phyloP scores from a whole-genome alignment of 1,140 invertebrate genomes.

The Drosophila mauritiana region DNA sequence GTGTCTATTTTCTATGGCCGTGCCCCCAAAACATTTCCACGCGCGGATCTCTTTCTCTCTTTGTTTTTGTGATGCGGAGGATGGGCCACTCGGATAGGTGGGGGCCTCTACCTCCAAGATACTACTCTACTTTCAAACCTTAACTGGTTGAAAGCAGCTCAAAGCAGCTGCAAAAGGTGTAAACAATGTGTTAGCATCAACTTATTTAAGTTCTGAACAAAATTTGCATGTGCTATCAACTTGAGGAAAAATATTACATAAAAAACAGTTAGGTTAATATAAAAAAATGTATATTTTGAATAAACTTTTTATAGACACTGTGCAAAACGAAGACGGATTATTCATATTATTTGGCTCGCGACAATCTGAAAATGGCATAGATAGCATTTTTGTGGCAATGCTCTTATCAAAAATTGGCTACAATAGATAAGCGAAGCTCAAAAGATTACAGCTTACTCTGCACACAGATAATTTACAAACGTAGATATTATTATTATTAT shows the following conservation, averaged over 20 bases:
- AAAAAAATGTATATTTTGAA: not conserved
- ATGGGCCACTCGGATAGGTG: slow-evolving; percentile 11
- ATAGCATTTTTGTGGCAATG: slow-evolving; percentile 10
- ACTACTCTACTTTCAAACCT: not conserved
- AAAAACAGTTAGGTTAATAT: not conserved
- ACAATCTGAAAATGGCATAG: not conserved
- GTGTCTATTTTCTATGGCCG: slow-evolving; percentile 40
- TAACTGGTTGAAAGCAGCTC: slow-evolving; percentile 2
- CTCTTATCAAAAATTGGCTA: slow-evolving; percentile 10
- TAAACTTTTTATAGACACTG: not conserved
- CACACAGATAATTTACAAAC: slow-evolving; percentile 5
- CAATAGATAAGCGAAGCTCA: slow-evolving; percentile 16
- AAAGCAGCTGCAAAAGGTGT: not conserved
- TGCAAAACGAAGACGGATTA: slow-evolving; percentile 4
- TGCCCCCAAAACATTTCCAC: slow-evolving; percentile 58
- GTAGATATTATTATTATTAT: not conserved
- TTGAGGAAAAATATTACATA: not conserved
- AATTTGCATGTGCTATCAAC: not conserved
- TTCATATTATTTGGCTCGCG: slow-evolving; percentile 2
- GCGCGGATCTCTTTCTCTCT: not conserved
- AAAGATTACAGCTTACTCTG: slow-evolving; percentile 4
- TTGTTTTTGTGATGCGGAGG: slow-evolving; percentile 3
- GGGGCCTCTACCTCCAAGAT: not conserved
- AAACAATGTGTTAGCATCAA: not conserved
- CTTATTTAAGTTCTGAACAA: not conserved